A percentile compares a stretch with the other conserved stretches of the same genome.
phyloP scores from a whole-genome alignment of 1,140 invertebrate genomes.

The Odontomachus brunneus region DNA sequence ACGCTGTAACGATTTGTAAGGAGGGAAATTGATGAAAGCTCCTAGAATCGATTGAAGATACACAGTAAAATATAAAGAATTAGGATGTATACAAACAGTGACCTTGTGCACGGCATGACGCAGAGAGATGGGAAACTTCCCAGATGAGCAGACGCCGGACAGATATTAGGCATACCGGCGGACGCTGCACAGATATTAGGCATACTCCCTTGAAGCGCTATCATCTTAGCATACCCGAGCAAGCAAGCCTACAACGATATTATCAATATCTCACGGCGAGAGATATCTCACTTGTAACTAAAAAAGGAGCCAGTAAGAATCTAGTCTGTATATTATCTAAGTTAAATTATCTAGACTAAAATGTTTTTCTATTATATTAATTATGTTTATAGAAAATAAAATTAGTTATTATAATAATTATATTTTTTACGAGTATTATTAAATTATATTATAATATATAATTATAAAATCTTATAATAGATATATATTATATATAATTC shows the following conservation, averaged over 20 bases:
- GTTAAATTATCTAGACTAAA: too few relatives aligned
- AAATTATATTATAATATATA: too few relatives aligned
- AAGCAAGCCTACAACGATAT: slow-evolving; percentile 76
- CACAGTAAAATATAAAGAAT: slow-evolving; percentile 1
- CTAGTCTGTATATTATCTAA: too few relatives aligned
- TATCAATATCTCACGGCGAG: slow-evolving; percentile 22
- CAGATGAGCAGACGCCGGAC: slow-evolving; percentile 65
- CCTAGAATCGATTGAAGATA: neutral
- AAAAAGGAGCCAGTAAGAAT: too few relatives aligned
- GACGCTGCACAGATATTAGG: slow-evolving; percentile 79
- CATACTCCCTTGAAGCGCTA: slow-evolving; percentile 80
- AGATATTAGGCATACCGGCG: slow-evolving; percentile 63
- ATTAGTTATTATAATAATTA: too few relatives aligned
- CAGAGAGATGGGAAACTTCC: slow-evolving; percentile 70
- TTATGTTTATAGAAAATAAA: too few relatives aligned
- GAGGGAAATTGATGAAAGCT: neutral
- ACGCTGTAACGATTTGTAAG: slow-evolving; percentile 54
- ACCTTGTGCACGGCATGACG: slow-evolving; percentile 74
- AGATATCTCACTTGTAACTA: neutral
- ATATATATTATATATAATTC: too few relatives aligned
- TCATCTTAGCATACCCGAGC: slow-evolving; percentile 77
- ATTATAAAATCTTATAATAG: too few relatives aligned
- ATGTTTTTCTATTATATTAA: too few relatives aligned
- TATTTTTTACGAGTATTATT: too few relatives aligned
- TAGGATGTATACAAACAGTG: slow-evolving; percentile 12